Conservation (phyloP, 2,888 invertebrate genomes). For the Agrochola circellaris region DNA sequence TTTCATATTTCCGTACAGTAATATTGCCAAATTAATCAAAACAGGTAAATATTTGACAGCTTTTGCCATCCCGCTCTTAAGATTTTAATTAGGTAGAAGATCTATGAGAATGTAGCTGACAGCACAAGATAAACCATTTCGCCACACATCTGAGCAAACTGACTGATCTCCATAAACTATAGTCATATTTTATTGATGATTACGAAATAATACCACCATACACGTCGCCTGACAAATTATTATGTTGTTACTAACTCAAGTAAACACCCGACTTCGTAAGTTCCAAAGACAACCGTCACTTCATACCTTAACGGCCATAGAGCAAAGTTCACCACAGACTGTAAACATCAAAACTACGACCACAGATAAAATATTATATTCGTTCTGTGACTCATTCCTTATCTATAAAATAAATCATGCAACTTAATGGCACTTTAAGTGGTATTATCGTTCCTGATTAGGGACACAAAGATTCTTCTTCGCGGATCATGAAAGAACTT, state of each 20-base stretch:
- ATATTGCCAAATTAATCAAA: too few species aligned
- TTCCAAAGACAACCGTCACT: constrained; percentile 48
- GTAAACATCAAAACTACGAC: constrained; percentile 57
- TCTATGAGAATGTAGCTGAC: not conserved
- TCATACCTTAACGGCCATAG: constrained; percentile 55
- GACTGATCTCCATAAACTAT: too few species aligned
- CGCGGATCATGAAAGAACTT: constrained; percentile 74
- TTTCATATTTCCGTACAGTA: too few species aligned
- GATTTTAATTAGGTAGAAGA: too few species aligned
- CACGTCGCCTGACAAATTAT: constrained; percentile 4
- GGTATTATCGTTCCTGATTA: constrained; percentile 84
- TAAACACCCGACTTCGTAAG: constrained; percentile 34
- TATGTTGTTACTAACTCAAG: constrained; percentile 23
- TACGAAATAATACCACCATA: not conserved
- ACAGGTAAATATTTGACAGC: too few species aligned
- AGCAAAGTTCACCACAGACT: constrained; percentile 61
- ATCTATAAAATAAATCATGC: constrained; percentile 84
- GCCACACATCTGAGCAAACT: not conserved
- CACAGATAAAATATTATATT: constrained; percentile 58
- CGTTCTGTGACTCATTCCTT: constrained; percentile 53
- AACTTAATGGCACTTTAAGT: constrained; percentile 85
- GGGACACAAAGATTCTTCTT: constrained; percentile 79
- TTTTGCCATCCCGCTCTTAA: too few species aligned
- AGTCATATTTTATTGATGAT: not conserved
- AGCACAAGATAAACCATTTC: not conserved